Evolutionary conservation across 2,113 vertebrate genomes (phyloP).

Genomic region (Ceuthmochares aereus): DNA sequence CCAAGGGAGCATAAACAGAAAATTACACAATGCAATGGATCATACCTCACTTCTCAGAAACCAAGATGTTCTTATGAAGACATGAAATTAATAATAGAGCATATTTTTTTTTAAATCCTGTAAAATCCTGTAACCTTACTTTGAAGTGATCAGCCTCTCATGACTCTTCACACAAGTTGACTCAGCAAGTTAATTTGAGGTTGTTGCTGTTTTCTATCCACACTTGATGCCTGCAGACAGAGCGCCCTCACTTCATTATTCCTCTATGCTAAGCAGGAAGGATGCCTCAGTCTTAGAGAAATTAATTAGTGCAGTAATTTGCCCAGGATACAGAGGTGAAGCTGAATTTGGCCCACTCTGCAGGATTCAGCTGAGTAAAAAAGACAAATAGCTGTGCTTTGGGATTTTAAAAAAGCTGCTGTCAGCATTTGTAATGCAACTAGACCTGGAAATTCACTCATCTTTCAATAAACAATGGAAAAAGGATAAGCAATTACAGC

Average conservation of each 20-base stretch:
- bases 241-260: neutral
- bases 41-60: neutral
- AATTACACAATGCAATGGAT: neutral
- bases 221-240: neutral
- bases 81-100: fast-evolving
- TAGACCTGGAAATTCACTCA: conserved; percentile 39
- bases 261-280: neutral
- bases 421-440: conserved; percentile 15
- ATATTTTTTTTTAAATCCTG: neutral
- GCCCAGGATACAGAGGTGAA: neutral
- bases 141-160: neutral
- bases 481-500: conserved; percentile 36
- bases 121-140: neutral
- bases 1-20: neutral
- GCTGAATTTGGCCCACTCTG: neutral
- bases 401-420: conserved; percentile 26
- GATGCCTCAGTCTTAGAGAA: neutral
- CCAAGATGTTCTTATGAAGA: neutral
- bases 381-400: conserved; percentile 7
- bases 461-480: conserved; percentile 19
- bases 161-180: neutral
- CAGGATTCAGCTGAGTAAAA: conserved; percentile 36
- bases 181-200: neutral
- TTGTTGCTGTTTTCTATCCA: neutral
- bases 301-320: conserved; percentile 38